Evolutionary conservation across 2,888 invertebrate genomes (phyloP).

Genomic region (Eilema depressum): DNA sequence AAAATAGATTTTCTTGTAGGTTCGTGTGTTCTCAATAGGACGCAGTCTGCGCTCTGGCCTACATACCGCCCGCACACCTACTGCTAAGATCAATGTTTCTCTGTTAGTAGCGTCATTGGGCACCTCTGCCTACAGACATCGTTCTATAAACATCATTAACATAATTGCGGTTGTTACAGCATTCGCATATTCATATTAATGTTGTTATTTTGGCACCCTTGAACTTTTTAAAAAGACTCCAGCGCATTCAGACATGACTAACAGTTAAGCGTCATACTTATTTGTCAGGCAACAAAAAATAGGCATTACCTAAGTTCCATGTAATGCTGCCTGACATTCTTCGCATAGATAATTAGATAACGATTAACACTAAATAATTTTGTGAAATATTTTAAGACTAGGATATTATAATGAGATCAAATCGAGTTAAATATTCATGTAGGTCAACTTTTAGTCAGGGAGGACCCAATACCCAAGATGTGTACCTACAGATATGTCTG

Average conservation of each 20-base stretch:
- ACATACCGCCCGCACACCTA: constrained; percentile 68
- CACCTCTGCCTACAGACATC: constrained; percentile 29
- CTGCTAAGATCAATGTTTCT: constrained; percentile 52
- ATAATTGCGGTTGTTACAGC: constrained; percentile 25
- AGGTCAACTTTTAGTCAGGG: neutral
- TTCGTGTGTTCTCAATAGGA: constrained; percentile 63
- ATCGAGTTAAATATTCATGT: neutral
- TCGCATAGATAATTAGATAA: constrained; percentile 11
- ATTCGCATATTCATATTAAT: constrained; percentile 9
- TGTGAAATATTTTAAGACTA: neutral
- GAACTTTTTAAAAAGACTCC: constrained; percentile 27
- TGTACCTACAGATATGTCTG: neutral
- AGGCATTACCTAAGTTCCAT: constrained; percentile 32
- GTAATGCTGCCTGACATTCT: constrained; percentile 13
- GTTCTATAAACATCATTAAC: constrained; percentile 42
- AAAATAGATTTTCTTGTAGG: constrained; percentile 76
- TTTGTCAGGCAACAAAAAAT: constrained; percentile 44
- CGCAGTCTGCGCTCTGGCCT: constrained; percentile 67
- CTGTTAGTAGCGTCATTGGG: constrained; percentile 36
- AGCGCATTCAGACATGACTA: constrained; percentile 36
- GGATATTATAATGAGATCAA: neutral
- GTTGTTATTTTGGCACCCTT: constrained; percentile 31
- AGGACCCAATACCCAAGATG: neutral
- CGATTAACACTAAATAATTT: constrained; percentile 1
- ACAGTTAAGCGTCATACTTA: constrained; percentile 37